Evolutionary conservation across 2,888 invertebrate species (phyloP).

Genomic region (Tenthredo scrophulariae): DNA sequence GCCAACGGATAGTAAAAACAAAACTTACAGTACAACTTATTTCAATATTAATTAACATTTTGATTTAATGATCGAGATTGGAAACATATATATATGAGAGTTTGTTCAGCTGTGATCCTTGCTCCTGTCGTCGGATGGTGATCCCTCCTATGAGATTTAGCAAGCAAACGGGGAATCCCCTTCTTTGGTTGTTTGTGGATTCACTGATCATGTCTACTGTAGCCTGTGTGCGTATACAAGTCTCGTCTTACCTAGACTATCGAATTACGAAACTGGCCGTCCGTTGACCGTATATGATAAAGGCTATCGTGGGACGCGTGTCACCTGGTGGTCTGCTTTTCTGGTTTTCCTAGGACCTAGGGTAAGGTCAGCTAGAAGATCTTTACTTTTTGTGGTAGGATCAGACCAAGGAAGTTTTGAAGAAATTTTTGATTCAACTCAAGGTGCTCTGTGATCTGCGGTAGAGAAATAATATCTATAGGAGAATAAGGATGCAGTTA

Average conservation of each 20-base stretch:
- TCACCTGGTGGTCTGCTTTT: conserved; percentile 10
- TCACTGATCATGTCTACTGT: conserved; percentile 19
- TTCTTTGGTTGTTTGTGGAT: background rate
- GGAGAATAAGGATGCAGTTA: background rate
- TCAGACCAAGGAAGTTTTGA: background rate
- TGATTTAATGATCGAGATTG: background rate
- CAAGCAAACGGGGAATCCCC: conserved; percentile 1
- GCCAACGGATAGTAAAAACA: background rate
- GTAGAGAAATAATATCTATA: background rate
- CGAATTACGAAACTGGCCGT: background rate
- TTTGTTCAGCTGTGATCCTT: background rate
- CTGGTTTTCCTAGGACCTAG: background rate
- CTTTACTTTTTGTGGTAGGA: background rate
- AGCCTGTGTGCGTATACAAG: background rate
- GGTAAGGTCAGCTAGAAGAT: background rate
- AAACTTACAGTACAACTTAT: background rate
- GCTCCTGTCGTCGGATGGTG: background rate
- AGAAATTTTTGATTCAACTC: background rate
- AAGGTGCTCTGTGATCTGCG: background rate
- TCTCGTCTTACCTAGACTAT: conserved; percentile 32
- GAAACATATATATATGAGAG: background rate
- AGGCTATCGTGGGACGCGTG: conserved; percentile 29
- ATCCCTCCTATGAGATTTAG: background rate
- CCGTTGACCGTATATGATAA: conserved; percentile 32
- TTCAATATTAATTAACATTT: background rate